Evolutionary conservation across 2,797 vertebrate genomes (phyloP), one percentile per base, ranked within the genome.

Genomic region (Neopelma chrysocephalum): DNA sequence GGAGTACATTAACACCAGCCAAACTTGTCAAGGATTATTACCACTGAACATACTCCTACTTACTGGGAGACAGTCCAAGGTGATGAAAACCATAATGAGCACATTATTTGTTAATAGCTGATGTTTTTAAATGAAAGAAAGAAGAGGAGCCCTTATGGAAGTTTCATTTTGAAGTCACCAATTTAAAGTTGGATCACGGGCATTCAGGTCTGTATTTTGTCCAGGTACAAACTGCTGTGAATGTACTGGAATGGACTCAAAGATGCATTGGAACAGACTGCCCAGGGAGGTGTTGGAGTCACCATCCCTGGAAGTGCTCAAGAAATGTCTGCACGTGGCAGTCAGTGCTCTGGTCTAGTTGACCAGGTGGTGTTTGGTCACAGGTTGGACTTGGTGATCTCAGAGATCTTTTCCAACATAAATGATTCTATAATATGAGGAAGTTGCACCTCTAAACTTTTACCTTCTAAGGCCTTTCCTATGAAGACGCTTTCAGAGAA

Each of bases 11-110:
- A 95, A 76, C 36, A 89, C 32, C 75, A 91, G 71, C 53, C 61
- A 93, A 87, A 64, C 36, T 61, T 91, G 70, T 75, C 60, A 88
- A 82, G 47, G 65, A 65, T 75, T 91, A 89, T 87, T 96, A 91
- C 51, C 23, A 51, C 12, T 68, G 42, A 93, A 72, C 21, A 31
- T 68, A 71, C 65, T 82, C 58, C 20, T 93, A 3, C 70, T 79
- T 80, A n/a, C 23, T 56, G 45, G 40, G 40, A 90, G 29, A 57
- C 26, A 62, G 32, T 57, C 60, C 71, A 66, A 79, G 43, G 70
- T 64, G 38, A 62, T 82, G 76, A 90, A 94, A 89, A 87, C n/a
- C 48, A 20, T 87, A 86, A 87, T 60, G 23, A 89, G 15, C 36
- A 21, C 73, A 66, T 89, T 92, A 78, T 81, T 90, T 89, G 42